Percentiles rank a stretch among this genome's conserved stretches.
Evolutionary conservation across 2,113 vertebrate species (phyloP).

Genomic region (Mystacornis crossleyi): DNA sequence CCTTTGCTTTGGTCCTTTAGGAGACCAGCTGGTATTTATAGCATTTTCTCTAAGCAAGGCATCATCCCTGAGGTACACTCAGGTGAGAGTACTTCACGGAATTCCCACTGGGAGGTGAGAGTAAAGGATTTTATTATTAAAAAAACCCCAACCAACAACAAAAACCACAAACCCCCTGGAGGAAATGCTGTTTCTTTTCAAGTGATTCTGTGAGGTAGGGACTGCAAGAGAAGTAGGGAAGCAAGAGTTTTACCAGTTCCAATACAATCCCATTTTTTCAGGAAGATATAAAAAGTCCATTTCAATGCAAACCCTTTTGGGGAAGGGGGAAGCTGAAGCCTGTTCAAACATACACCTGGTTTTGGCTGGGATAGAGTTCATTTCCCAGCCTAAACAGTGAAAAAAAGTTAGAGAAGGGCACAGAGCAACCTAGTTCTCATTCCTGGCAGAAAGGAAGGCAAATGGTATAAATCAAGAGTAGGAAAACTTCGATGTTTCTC

Average conservation of each 20-base stretch:
- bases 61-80: not conserved
- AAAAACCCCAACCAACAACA: not conserved
- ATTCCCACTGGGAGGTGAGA: not conserved
- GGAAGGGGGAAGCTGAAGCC: not conserved
- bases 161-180: not conserved
- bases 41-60: not conserved
- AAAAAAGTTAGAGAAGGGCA: not conserved
- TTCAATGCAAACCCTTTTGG: not conserved
- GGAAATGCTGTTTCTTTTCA: not conserved
- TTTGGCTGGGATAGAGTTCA: not conserved
- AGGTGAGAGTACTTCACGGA: not conserved
- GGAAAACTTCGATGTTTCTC: not conserved
- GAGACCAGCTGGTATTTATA: slow-evolving; percentile 1
- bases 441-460: not conserved
- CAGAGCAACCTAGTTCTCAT: not conserved
- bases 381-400: not conserved
- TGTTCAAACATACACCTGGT: not conserved
- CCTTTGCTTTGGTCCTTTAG: not conserved
- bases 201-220: not conserved
- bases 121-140: not conserved
- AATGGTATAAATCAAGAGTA: not conserved
- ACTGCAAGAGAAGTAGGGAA: not conserved
- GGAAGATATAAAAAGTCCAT: not conserved
- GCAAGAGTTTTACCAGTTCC: not conserved
- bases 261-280: not conserved